Evolutionary conservation across 1,140 invertebrate genomes (phyloP).

Genomic region (Caenorhabditis elegans): WBcel235 BX284604.4:9792001-9792500

Average conservation of each 20-base stretch:
- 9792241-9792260: constrained; percentile 39
- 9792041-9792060: no score
- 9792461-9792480: no score
- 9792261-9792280: constrained; percentile 43
- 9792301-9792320: constrained; percentile 37
- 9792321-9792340: not conserved
- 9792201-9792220: not conserved
- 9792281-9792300: constrained; percentile 43
- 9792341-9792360: constrained; percentile 2
- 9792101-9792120: no score
- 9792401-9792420: constrained; percentile 31
- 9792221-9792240: constrained; percentile 19
- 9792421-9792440: constrained; percentile 39
- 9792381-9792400: constrained; percentile 13
- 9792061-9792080: no score
- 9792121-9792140: no score
- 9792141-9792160: no score
- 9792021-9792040: no score
- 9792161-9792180: not conserved
- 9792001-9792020: no score
- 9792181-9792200: not conserved
- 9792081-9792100: no score
- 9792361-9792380: constrained; percentile 17
- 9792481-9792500: no score
- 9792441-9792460: no score